Percentiles rank a stretch among this genome's conserved stretches.
phyloP scores from a whole-genome alignment of 2,113 vertebrate species.

The Morone chrysops region DNA sequence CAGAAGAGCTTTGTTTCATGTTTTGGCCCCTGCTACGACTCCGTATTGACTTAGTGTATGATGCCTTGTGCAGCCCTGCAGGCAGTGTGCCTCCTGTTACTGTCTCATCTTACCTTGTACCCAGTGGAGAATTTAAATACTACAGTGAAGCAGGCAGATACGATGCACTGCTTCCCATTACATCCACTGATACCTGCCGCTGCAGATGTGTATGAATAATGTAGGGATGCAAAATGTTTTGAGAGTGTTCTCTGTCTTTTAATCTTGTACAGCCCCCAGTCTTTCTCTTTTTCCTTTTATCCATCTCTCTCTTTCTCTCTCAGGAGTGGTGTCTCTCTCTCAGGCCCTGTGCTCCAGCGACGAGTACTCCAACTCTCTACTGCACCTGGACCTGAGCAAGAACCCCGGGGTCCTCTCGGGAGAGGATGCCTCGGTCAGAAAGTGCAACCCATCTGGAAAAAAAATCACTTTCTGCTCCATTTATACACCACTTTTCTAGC shows the following conservation, averaged over 20 bases:
- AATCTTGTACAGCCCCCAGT: conserved; percentile 44
- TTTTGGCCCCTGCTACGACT: conserved; percentile 15
- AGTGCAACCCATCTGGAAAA: conserved; percentile 50
- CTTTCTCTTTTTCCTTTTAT: conserved; percentile 26
- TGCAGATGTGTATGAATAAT: conserved; percentile 71
- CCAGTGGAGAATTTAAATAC: conserved; percentile 71
- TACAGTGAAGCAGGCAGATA: conserved; percentile 54
- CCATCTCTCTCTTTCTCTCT: conserved; percentile 26
- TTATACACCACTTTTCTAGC: neutral
- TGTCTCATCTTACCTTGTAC: conserved; percentile 39
- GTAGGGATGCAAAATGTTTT: conserved; percentile 63
- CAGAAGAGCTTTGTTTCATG: conserved; percentile 32
- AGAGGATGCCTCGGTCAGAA: conserved; percentile 90
- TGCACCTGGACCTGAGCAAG: conserved; percentile 92
- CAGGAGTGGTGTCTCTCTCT: conserved; percentile 90
- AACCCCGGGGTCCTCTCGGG: conserved; percentile 91
- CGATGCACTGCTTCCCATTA: conserved; percentile 31
- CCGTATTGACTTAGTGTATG: conserved; percentile 37
- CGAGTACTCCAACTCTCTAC: conserved; percentile 91
- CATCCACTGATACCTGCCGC: conserved; percentile 52
- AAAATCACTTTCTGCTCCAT: conserved; percentile 19
- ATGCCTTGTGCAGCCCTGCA: conserved; percentile 35
- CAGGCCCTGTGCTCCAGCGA: conserved; percentile 91
- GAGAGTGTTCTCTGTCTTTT: conserved; percentile 55
- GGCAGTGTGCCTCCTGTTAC: conserved; percentile 42